Evolutionary conservation across 2,888 invertebrate species (phyloP), one percentile per base, ranked within the genome.

Genomic region (Cheilosia variabilis): DNA sequence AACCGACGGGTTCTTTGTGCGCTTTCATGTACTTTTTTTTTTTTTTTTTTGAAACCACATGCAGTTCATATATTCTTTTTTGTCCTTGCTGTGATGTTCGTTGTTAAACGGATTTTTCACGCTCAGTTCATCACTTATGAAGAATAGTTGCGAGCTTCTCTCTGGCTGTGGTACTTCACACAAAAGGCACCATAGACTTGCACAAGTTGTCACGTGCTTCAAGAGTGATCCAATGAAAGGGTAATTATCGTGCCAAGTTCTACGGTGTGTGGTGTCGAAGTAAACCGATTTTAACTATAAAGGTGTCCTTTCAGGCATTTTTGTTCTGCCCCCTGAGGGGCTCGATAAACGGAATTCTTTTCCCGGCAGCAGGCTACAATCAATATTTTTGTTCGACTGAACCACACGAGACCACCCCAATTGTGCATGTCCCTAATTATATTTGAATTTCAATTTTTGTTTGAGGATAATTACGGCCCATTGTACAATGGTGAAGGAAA

Each of bases 391-490:
- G 41, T 52, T n/a, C 43, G 34, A 53, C 53, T 52, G 4, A 24
- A 52, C 5, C 4, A 4, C 5, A 15, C 15, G 24, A 63, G 27
- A 10, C 58, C 63, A 53, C 17, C 57, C 19, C 15, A 50, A 58
- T 37, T 71, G 41, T 75, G 65, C 83, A 79, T 75, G 79, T 50
- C 53, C 65, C 52, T 80, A 84, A 84, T 84, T 80, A 80, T 50
- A 80, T 69, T 60, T 62, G 41, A 84, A 75, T 80, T 80, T 80
- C 79, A 84, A 79, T 79, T 80, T 37, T 71, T 41, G 71, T 75
- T 75, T 76, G 66, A 71, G 62, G 79, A 71, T 80, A 84, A 84
- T 84, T 84, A 80, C 75, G 79, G 80, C 41, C 55, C 53, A 58
- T 71, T 71, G 60, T 17, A 37, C 37, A 45, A 17, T 37, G 79